Percentiles rank a stretch among this genome's conserved stretches.
Conservation (phyloP, 2,888 invertebrate genomes). For the Drosophila yooni region DNA sequence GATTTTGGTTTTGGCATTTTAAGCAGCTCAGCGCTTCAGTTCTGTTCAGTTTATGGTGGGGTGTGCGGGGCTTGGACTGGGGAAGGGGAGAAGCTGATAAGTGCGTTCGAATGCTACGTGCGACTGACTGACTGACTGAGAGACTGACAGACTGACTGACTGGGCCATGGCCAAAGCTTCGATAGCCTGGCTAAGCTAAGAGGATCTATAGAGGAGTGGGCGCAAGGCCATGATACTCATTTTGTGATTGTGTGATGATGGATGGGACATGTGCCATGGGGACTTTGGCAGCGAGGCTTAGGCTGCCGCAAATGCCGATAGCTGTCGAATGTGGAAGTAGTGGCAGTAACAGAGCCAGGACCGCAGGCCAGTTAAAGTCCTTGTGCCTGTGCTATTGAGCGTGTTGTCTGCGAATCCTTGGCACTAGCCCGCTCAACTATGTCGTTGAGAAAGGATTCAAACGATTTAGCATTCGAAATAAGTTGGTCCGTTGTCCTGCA, state of each 20-base stretch:
- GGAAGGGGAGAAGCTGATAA: constrained; percentile 66
- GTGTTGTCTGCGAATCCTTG: constrained; percentile 23
- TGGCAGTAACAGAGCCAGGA: constrained; percentile 15
- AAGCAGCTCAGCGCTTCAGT: constrained; percentile 63
- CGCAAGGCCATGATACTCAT: constrained; percentile 72
- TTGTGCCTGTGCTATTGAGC: constrained; percentile 61
- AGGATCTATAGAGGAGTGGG: constrained; percentile 3
- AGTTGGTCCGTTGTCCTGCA: constrained; percentile 51
- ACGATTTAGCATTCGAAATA: constrained; percentile 77
- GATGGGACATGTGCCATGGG: constrained; percentile 74
- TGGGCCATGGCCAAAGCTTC: constrained; percentile 53
- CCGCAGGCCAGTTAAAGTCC: constrained; percentile 62
- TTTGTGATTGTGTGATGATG: constrained; percentile 82
- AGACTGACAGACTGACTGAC: constrained; percentile 22
- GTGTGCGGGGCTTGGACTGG: constrained; percentile 37
- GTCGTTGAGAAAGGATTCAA: constrained; percentile 73
- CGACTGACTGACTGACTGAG: constrained; percentile 31
- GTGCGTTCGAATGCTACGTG: constrained; percentile 79
- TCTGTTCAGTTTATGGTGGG: constrained; percentile 47
- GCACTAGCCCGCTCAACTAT: constrained; percentile 67
- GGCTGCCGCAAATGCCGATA: constrained; percentile 64
- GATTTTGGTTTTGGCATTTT: constrained; percentile 81
- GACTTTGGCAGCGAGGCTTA: constrained; percentile 44
- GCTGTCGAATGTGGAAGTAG: constrained; percentile 49
- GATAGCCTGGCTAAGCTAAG: constrained; percentile 23